A percentile compares a stretch with the other conserved stretches of the same genome.
These are phyloP conservation scores for Ectobius pallidus DNA, from an alignment of 2,888 invertebrate species.

Conservation along the genomic window DNA sequence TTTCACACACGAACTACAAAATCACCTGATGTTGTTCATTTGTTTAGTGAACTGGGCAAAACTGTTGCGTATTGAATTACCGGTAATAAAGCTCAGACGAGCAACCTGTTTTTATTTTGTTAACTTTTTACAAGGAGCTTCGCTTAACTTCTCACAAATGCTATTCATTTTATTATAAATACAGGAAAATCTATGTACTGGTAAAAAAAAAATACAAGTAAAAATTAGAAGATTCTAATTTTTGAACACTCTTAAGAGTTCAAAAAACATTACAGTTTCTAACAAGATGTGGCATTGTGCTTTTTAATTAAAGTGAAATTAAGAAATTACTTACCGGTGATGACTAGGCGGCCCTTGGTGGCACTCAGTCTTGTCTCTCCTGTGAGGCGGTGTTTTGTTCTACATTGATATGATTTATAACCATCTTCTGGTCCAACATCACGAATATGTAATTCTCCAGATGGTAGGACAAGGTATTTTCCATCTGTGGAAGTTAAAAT, in stretches of 20 bases:
- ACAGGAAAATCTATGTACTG: too few species aligned
- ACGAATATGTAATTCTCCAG: constrained; percentile 93
- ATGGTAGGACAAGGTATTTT: constrained; percentile 92
- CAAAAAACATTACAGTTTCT: not conserved
- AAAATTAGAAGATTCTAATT: too few species aligned
- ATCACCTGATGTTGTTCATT: too few species aligned
- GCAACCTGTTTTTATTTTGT: too few species aligned
- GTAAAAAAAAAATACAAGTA: too few species aligned
- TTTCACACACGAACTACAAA: too few species aligned
- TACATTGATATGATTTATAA: constrained; percentile 91
- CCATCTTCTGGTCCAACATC: constrained; percentile 95
- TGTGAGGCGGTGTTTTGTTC: constrained; percentile 90
- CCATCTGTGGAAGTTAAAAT: constrained; percentile 80
- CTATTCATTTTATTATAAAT: too few species aligned
- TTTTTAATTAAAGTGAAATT: not conserved
- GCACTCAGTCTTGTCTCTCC: constrained; percentile 92
- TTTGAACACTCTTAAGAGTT: not conserved
- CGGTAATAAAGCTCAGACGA: too few species aligned
- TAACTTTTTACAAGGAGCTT: too few species aligned
- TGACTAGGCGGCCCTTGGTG: constrained; percentile 91
- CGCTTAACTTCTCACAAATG: too few species aligned
- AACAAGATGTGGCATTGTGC: not conserved
- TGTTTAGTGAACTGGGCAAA: too few species aligned
- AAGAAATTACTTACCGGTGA: constrained; percentile 81
- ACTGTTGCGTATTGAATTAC: too few species aligned